Evolutionary conservation across 2,888 invertebrate genomes (phyloP).

Genomic region (Arrhopalites spinosus): DNA sequence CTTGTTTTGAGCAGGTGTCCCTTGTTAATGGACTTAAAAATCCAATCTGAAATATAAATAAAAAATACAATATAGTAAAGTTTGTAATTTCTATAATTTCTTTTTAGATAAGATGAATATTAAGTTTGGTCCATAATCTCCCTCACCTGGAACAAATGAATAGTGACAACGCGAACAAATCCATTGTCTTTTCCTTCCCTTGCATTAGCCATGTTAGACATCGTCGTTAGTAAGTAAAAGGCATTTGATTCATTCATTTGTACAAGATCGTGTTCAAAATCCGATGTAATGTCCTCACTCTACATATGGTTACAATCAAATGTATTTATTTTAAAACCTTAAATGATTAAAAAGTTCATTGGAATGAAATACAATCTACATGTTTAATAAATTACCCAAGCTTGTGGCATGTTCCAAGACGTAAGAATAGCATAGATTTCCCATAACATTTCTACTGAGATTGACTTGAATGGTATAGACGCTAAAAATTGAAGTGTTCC

Average conservation of each 20-base stretch:
- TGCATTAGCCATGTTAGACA: conserved; percentile 78
- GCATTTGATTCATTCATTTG: conserved; percentile 73
- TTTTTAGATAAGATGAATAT: not conserved
- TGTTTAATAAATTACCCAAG: too few species aligned
- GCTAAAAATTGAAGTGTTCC: conserved; percentile 83
- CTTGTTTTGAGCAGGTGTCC: conserved; percentile 75
- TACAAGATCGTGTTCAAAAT: conserved; percentile 70
- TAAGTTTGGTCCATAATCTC: too few species aligned
- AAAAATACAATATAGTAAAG: not conserved
- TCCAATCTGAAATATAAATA: conserved; percentile 66
- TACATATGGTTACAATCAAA: conserved; percentile 55
- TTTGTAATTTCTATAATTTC: not conserved
- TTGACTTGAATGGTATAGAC: conserved; percentile 70
- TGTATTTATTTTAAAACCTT: too few species aligned
- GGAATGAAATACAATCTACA: too few species aligned
- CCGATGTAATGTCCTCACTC: conserved; percentile 50
- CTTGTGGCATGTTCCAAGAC: conserved; percentile 51
- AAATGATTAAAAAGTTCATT: too few species aligned
- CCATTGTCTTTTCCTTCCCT: conserved; percentile 66
- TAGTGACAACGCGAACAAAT: conserved; percentile 70
- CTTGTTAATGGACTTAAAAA: conserved; percentile 72
- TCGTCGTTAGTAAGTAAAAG: conserved; percentile 76
- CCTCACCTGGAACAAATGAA: conserved; percentile 72
- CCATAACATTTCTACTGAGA: conserved; percentile 68
- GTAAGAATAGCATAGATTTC: conserved; percentile 65